phyloP scores from a whole-genome alignment of 2,888 invertebrate genomes.

The Nomada fabriciana region DNA sequence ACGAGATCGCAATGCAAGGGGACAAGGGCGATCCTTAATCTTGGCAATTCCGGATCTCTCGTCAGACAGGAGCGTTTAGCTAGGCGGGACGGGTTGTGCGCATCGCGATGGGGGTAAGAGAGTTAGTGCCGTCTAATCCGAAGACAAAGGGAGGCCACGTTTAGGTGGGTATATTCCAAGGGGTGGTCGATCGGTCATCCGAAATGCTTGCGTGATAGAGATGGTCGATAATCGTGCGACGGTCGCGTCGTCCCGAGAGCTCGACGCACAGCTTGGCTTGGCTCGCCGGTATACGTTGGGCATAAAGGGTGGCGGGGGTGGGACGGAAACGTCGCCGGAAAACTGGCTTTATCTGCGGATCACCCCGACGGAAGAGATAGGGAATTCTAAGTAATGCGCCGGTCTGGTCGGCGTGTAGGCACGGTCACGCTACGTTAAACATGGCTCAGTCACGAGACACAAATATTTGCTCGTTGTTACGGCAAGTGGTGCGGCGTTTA shows the following conservation, averaged over 20 bases:
- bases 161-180: constrained; percentile 35
- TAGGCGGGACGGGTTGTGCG: constrained; percentile 24
- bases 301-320: background rate
- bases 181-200: constrained; percentile 60
- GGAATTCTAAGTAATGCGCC: constrained; percentile 67
- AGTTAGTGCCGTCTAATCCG: constrained; percentile 59
- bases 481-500: constrained; percentile 54
- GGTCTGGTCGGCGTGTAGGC: constrained; percentile 43
- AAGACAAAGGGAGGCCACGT: constrained; percentile 45
- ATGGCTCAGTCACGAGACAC: constrained; percentile 65
- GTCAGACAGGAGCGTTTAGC: constrained; percentile 56
- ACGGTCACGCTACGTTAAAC: constrained; percentile 70
- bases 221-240: constrained; percentile 58
- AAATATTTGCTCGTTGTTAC: constrained; percentile 68
- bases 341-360: constrained; percentile 55
- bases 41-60: constrained; percentile 49
- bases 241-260: constrained; percentile 40
- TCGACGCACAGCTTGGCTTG: constrained; percentile 18
- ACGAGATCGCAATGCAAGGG: constrained; percentile 16
- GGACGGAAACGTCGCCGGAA: constrained; percentile 58
- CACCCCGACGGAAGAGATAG: constrained; percentile 64
- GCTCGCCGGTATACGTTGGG: background rate
- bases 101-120: constrained; percentile 54
- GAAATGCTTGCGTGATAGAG: constrained; percentile 58
- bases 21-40: constrained; percentile 37